Base-by-base conservation (phyloP, 92 coral and sea anemone species). In the Palythoa grandiflora region DNA sequence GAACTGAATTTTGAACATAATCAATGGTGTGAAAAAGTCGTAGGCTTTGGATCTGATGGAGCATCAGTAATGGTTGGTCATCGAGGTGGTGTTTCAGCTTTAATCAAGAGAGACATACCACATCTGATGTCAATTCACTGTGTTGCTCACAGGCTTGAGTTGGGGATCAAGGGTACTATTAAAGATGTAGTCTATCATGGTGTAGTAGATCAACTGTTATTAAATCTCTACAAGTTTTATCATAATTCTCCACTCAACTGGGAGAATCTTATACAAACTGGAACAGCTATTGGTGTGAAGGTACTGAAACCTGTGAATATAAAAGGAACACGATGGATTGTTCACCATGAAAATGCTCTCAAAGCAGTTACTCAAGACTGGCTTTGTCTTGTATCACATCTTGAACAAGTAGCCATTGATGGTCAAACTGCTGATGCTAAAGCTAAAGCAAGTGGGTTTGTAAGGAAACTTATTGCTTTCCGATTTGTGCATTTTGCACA, bases 81-180 rank as follows among this genome's bases (percentile, higher is more conserved):
- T 15, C 81, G 81, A 80, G 73, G 61, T 88, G 91, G 91, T 80
- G 91, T 88, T 50, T 79, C 87, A 63, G 80, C 91, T 68, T 36
- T 48, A 80, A 88, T 61, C 70, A 61, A 61, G 70, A 61, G 70
- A 61, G 70, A 61, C 70, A n/a, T 61, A 61, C 70, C 11, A 61
- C 70, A 61, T 61, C 70, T 61, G 70, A 61, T 61, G 70, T 61
- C 70, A 20, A 53, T 86, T 63, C 92, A 90, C 87, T 85, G 92
- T 75, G 74, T 72, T 85, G 90, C 92, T 38, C 92, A 90, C 87
- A 77, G 92, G 83, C 53, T 90, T 37, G 92, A 89, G 80, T 89
- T 89, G 71, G 92, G 85, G 38, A 85, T 85, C 48, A 88, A 88
- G 37, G 91, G 74, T 59, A 65, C 73, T 53, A 68, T 80, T 17